phyloP scores from a whole-genome alignment of 2,797 vertebrate genomes.

The Euthynnus affinis region DNA sequence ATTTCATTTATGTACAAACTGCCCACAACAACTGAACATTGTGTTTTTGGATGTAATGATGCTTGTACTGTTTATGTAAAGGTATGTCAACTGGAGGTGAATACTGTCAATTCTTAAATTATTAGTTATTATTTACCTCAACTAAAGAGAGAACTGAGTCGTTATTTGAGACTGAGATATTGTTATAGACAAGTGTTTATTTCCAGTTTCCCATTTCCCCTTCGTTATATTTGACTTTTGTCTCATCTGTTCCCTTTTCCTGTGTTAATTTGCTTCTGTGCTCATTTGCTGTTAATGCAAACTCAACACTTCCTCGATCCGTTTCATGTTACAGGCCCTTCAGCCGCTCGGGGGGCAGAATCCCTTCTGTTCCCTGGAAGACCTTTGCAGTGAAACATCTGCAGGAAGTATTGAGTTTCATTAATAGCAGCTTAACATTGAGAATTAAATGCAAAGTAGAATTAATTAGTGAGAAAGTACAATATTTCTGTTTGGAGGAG shows the following conservation, averaged over 20 bases:
- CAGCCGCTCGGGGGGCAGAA: constrained; percentile 29
- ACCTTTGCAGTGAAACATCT: constrained; percentile 41
- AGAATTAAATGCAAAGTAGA: constrained; percentile 29
- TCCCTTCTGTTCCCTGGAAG: constrained; percentile 41
- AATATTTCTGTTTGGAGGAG: constrained; percentile 20
- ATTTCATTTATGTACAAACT: neutral
- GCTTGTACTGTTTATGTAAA: no score
- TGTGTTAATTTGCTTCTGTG: constrained; percentile 24
- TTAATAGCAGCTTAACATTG: constrained; percentile 41
- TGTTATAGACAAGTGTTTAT: neutral
- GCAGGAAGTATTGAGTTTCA: constrained; percentile 47
- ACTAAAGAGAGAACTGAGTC: neutral
- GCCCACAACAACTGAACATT: neutral
- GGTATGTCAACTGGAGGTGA: neutral
- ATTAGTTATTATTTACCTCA: neutral
- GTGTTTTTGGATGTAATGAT: neutral
- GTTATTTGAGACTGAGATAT: neutral
- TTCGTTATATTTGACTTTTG: constrained; percentile 15
- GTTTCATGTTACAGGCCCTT: constrained; percentile 41
- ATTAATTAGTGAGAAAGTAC: constrained; percentile 3
- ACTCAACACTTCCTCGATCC: constrained; percentile 59
- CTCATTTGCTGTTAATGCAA: constrained; percentile 36
- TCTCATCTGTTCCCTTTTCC: neutral
- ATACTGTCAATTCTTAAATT: neutral
- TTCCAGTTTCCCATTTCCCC: neutral